phyloP scores from a whole-genome alignment of 2,888 invertebrate species.

The Netelia melanura region DNA sequence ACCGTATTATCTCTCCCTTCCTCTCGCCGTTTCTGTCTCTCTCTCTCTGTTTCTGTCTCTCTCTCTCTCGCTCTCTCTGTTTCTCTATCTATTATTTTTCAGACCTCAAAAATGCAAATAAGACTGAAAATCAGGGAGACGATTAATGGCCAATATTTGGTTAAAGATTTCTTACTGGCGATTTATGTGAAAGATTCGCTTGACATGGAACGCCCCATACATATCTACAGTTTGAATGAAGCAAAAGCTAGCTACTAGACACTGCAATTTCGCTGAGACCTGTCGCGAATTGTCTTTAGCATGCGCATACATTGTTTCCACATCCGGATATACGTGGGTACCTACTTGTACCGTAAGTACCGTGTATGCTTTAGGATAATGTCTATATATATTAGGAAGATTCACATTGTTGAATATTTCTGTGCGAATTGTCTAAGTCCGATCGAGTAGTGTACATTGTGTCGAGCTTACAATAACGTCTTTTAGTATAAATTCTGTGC shows the following conservation, averaged over 20 bases:
- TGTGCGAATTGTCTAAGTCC: neutral
- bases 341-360: neutral
- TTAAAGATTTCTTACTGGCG: too few species aligned
- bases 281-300: neutral
- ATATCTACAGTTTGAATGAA: neutral
- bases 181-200: too few species aligned
- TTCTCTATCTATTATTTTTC: too few species aligned
- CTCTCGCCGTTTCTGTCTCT: too few species aligned
- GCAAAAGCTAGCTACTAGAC: neutral
- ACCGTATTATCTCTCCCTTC: slow-evolving; percentile 16
- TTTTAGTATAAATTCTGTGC: slow-evolving; percentile 5
- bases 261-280: slow-evolving; percentile 12
- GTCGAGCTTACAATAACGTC: slow-evolving; percentile 21
- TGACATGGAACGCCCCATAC: too few species aligned
- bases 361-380: neutral
- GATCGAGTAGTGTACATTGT: slow-evolving; percentile 8
- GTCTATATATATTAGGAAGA: neutral
- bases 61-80: too few species aligned
- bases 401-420: neutral
- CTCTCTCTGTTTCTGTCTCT: too few species aligned
- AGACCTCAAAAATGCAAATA: too few species aligned
- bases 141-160: too few species aligned
- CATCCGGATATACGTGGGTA: neutral
- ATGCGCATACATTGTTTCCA: neutral
- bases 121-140: too few species aligned